Percentiles rank a stretch among this genome's conserved stretches.
Evolutionary conservation across 2,113 vertebrate species (phyloP).

Genomic region (Charadrius vociferus): DNA sequence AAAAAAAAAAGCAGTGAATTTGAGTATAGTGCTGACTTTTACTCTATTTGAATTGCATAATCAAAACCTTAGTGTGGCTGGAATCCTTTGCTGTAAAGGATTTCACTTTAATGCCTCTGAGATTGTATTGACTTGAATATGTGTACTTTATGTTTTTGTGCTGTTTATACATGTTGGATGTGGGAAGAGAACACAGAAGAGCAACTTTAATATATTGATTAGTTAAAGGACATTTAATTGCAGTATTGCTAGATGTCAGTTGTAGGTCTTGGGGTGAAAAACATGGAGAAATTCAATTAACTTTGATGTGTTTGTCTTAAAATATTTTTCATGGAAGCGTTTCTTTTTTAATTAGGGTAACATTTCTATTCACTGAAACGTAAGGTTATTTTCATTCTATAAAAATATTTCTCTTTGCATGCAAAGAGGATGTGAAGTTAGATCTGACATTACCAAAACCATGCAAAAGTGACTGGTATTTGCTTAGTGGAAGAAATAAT

Average conservation of each 20-base stretch:
- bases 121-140: conserved; percentile 40
- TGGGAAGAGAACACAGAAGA: conserved; percentile 9
- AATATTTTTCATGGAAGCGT: conserved; percentile 9
- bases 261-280: neutral
- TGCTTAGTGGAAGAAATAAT: neutral
- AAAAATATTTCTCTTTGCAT: neutral
- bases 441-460: neutral
- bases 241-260: neutral
- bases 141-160: conserved; percentile 22
- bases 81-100: neutral
- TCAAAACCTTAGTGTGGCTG: neutral
- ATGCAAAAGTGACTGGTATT: neutral
- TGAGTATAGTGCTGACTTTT: neutral
- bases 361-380: neutral
- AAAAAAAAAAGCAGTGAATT: neutral
- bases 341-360: neutral
- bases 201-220: neutral
- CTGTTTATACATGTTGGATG: neutral
- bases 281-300: neutral
- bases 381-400: neutral
- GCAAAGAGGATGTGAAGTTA: neutral
- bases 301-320: neutral
- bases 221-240: neutral
- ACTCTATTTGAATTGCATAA: neutral
- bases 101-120: conserved; percentile 25